Percentiles rank a stretch among this genome's conserved stretches.
Evolutionary conservation across 2,113 vertebrate species (phyloP).

Genomic region (Labeo catla): DNA sequence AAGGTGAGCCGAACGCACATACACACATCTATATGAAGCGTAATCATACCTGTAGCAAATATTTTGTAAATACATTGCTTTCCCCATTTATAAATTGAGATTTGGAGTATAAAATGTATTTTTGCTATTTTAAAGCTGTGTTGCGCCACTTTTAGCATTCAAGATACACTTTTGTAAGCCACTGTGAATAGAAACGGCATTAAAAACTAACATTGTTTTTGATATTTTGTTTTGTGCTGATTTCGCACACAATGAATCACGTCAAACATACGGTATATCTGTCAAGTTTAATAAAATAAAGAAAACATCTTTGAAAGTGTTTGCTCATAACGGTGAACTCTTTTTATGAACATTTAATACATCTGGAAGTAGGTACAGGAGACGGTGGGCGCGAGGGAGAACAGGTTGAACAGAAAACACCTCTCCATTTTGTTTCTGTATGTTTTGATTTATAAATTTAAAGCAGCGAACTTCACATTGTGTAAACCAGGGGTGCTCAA

Average conservation of each 20-base stretch:
- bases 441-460: slow-evolving; percentile 41
- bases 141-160: not conserved
- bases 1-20: not conserved
- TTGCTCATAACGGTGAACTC: slow-evolving; percentile 58
- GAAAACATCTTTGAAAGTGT: slow-evolving; percentile 68
- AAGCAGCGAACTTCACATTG: slow-evolving; percentile 56
- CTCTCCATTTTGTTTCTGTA: slow-evolving; percentile 41
- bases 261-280: slow-evolving; percentile 64
- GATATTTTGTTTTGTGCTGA: not conserved
- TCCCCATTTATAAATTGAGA: not conserved
- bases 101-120: not conserved
- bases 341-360: slow-evolving; percentile 67
- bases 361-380: slow-evolving; percentile 54
- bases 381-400: slow-evolving; percentile 13
- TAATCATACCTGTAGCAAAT: not conserved
- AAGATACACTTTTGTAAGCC: not conserved
- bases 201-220: not conserved
- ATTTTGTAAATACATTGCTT: not conserved
- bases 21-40: not conserved
- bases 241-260: not conserved
- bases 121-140: not conserved
- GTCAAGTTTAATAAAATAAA: slow-evolving; percentile 77
- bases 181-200: not conserved
- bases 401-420: slow-evolving; percentile 41
- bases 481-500: slow-evolving; percentile 41